These are phyloP conservation scores for Pionites leucogaster DNA, from an alignment of 2,113 vertebrate genomes.

Conservation along the genomic window DNA sequence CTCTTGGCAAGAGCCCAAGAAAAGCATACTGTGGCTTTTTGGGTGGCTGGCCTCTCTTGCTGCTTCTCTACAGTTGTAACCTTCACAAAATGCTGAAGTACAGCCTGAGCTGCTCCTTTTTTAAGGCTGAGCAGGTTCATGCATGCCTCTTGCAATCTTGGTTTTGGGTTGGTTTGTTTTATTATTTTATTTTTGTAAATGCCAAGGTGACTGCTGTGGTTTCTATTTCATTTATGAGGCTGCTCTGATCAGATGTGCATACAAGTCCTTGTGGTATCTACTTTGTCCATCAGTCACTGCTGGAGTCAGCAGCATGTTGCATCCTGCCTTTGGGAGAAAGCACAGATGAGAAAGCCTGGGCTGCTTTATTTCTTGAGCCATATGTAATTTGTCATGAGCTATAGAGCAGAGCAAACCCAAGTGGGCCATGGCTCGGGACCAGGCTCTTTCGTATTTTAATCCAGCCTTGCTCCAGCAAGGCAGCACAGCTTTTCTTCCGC, in stretches of 20 bases:
- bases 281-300: accelerated
- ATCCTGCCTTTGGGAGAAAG: not conserved
- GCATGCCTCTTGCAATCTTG: not conserved
- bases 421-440: not conserved
- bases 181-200: not conserved
- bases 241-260: not conserved
- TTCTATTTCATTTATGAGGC: not conserved
- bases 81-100: not conserved
- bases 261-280: accelerated
- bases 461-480: not conserved
- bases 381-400: not conserved
- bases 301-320: accelerated
- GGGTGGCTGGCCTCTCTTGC: not conserved
- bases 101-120: not conserved
- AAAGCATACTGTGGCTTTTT: not conserved
- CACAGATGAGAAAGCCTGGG: not conserved
- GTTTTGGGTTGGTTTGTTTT: not conserved
- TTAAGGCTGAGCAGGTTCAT: not conserved
- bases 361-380: slow-evolving; percentile 13
- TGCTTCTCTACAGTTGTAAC: not conserved
- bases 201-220: not conserved
- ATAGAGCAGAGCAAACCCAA: not conserved
- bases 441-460: slow-evolving; percentile 30
- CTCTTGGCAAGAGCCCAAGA: not conserved
- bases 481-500: not conserved